These are phyloP conservation scores for Felis chaus DNA, from an alignment of 2,113 vertebrate species.

Conservation along the genomic window DNA sequence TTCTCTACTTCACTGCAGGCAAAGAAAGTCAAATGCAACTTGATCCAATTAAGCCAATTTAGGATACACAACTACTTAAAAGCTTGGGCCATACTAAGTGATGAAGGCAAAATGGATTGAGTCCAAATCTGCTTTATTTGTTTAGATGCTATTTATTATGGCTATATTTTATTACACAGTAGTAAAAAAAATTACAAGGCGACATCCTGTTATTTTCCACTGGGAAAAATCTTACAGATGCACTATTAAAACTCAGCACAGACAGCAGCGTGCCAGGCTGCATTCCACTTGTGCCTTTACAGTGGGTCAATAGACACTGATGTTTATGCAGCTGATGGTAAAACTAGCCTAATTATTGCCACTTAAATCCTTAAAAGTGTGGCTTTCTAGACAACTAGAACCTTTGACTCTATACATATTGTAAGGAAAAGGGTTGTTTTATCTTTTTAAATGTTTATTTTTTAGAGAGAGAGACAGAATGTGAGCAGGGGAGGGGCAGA, in stretches of 20 bases:
- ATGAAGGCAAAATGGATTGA: constrained; percentile 77
- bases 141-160: constrained; percentile 83
- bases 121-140: constrained; percentile 81
- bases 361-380: constrained; percentile 68
- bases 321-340: constrained; percentile 73
- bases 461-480: too few species aligned
- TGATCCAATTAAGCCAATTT: constrained; percentile 66
- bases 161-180: constrained; percentile 84
- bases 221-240: constrained; percentile 83
- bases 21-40: constrained; percentile 6
- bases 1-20: neutral
- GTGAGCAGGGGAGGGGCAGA: too few species aligned
- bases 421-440: neutral
- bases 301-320: constrained; percentile 76
- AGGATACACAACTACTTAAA: constrained; percentile 9
- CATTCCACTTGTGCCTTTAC: constrained; percentile 75
- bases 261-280: constrained; percentile 63
- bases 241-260: constrained; percentile 78
- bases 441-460: neutral
- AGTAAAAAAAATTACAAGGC: constrained; percentile 84
- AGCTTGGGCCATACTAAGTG: constrained; percentile 56
- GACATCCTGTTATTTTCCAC: constrained; percentile 82
- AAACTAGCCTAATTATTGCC: constrained; percentile 62
- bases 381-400: constrained; percentile 52
- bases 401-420: neutral